Conservation (phyloP, 2,113 vertebrate genomes). For the Rissa tridactyla region DNA sequence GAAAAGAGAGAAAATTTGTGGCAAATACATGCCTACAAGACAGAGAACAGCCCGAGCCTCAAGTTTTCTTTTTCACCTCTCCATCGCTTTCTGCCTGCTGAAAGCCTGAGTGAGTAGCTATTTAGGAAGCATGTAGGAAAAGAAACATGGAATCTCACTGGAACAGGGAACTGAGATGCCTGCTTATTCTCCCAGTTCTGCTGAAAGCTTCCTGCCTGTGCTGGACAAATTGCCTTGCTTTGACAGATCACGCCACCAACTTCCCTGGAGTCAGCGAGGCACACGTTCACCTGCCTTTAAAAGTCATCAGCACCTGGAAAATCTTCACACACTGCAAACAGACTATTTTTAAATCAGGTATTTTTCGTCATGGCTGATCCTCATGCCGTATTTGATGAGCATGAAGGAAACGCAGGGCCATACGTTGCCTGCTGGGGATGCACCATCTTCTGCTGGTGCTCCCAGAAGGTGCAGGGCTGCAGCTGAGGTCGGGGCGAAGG, state of each 20-base stretch:
- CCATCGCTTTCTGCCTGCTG: not conserved
- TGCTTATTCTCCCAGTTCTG: not conserved
- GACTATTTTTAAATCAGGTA: not conserved
- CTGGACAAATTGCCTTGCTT: not conserved
- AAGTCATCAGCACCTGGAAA: not conserved
- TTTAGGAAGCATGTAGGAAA: not conserved
- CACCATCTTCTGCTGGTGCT: not conserved
- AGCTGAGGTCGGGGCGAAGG: not conserved
- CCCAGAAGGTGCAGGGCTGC: not conserved
- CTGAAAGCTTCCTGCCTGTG: not conserved
- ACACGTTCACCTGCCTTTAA: not conserved
- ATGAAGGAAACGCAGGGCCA: fast-evolving
- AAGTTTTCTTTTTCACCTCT: not conserved
- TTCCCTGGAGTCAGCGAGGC: not conserved
- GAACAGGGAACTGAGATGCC: not conserved
- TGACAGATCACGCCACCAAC: not conserved
- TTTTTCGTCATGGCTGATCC: not conserved
- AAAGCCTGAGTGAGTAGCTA: not conserved
- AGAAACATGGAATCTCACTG: not conserved
- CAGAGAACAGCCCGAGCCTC: not conserved
- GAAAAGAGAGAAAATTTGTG: not conserved
- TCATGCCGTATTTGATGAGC: not conserved
- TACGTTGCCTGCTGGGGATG: not conserved
- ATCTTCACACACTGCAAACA: not conserved
- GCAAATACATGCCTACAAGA: not conserved